Evolutionary conservation across 2,113 vertebrate genomes (phyloP).

Genomic region (Cyprinus carpio): DNA sequence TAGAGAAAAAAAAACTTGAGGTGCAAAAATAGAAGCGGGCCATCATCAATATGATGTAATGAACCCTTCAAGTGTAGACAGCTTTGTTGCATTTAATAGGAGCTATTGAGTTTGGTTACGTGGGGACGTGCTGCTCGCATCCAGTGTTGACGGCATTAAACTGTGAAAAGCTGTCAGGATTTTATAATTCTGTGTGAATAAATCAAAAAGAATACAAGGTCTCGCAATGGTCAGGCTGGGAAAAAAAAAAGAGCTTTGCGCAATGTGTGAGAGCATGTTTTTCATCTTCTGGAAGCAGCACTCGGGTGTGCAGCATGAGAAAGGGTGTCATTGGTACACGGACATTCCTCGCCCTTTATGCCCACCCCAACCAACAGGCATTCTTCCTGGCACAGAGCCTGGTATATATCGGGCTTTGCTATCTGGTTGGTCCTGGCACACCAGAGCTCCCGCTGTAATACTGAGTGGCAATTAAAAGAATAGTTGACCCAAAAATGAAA

Average conservation of each 20-base stretch:
- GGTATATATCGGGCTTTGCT: neutral
- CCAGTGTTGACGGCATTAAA: constrained; percentile 8
- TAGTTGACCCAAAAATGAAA: neutral
- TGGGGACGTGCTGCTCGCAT: neutral
- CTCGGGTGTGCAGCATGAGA: neutral
- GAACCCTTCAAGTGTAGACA: constrained; percentile 2
- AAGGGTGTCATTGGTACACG: constrained; percentile 12
- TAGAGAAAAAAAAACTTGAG: too few species aligned
- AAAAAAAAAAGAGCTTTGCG: neutral
- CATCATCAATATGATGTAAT: neutral
- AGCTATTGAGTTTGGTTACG: neutral
- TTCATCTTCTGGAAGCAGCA: constrained; percentile 20
- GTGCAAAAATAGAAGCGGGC: neutral
- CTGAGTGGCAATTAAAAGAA: neutral
- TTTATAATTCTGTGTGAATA: neutral
- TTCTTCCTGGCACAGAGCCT: neutral
- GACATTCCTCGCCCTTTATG: constrained; percentile 22
- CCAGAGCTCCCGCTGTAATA: neutral
- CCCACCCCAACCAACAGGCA: neutral
- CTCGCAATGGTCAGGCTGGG: neutral
- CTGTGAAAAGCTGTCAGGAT: neutral
- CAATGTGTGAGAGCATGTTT: neutral
- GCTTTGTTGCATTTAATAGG: neutral
- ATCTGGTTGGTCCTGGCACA: neutral
- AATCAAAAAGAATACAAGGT: constrained; percentile 5